phyloP scores from a whole-genome alignment of 1,140 invertebrate genomes.

The Bombus breviceps region DNA sequence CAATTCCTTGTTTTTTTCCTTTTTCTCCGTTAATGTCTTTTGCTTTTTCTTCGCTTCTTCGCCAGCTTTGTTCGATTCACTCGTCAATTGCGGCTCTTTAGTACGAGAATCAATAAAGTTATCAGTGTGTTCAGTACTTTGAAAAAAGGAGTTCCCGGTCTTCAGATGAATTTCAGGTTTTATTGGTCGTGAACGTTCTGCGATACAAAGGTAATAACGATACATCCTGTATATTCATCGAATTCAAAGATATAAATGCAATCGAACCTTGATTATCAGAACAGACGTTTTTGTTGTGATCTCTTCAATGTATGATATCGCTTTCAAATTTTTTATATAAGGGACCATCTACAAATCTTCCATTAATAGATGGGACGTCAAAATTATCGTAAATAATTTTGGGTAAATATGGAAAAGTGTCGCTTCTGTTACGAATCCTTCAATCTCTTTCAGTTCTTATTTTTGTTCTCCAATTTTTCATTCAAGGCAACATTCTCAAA shows the following conservation, averaged over 20 bases:
- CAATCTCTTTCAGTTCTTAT: no score
- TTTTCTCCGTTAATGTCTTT: conserved; percentile 40
- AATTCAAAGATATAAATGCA: neutral
- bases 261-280: no score
- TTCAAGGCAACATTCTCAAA: no score
- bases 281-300: no score
- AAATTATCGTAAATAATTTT: no score
- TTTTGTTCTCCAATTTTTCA: no score
- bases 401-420: no score
- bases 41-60: conserved; percentile 65
- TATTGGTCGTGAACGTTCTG: conserved; percentile 15
- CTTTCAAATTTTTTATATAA: no score
- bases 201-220: neutral
- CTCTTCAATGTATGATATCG: no score
- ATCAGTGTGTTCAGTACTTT: conserved; percentile 69
- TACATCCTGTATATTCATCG: neutral
- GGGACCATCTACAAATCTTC: no score
- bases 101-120: conserved; percentile 70
- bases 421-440: no score
- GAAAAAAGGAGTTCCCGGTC: conserved; percentile 71
- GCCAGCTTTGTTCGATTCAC: conserved; percentile 55
- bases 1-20: conserved; percentile 73
- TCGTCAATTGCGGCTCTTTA: conserved; percentile 66
- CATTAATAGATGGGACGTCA: no score
- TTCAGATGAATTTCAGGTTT: conserved; percentile 73